Conservation (phyloP, 2,113 vertebrate genomes). For the Monopterus albus region DNA sequence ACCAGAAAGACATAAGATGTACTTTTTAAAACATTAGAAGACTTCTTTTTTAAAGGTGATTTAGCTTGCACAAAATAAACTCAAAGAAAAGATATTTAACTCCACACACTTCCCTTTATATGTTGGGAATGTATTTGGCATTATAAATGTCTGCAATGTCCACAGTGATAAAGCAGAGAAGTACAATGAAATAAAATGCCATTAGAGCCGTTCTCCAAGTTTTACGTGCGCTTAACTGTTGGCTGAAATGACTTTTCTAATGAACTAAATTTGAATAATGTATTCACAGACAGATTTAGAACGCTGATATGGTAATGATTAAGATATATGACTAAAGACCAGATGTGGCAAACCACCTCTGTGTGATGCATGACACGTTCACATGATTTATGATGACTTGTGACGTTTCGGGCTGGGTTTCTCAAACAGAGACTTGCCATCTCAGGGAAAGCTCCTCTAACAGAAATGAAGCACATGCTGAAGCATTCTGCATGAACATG, state of each 20-base stretch:
- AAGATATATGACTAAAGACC: slow-evolving; percentile 75
- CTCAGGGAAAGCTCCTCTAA: slow-evolving; percentile 38
- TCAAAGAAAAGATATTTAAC: slow-evolving; percentile 24
- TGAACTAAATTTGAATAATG: slow-evolving; percentile 79
- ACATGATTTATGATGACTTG: slow-evolving; percentile 66
- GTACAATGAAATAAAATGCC: slow-evolving; percentile 66
- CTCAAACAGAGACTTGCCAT: slow-evolving; percentile 41
- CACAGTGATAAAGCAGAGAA: slow-evolving; percentile 38
- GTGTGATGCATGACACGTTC: slow-evolving; percentile 62
- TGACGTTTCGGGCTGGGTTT: slow-evolving; percentile 54
- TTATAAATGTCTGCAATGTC: slow-evolving; percentile 45
- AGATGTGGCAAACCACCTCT: slow-evolving; percentile 74
- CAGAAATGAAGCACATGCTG: slow-evolving; percentile 50
- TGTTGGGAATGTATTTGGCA: slow-evolving; percentile 50
- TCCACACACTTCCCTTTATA: slow-evolving; percentile 32
- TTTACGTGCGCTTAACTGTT: slow-evolving; percentile 72
- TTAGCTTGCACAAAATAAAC: neutral
- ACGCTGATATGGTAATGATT: slow-evolving; percentile 62
- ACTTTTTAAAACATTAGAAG: slow-evolving; percentile 26
- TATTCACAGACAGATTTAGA: slow-evolving; percentile 69
- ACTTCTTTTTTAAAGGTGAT: neutral
- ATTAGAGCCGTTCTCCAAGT: slow-evolving; percentile 57
- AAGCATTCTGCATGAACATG: slow-evolving; percentile 47
- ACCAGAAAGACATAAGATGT: slow-evolving; percentile 7
- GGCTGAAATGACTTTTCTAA: slow-evolving; percentile 72